Conservation (phyloP, 2,797 vertebrate species). For the Rhodeus uyekii region DNA sequence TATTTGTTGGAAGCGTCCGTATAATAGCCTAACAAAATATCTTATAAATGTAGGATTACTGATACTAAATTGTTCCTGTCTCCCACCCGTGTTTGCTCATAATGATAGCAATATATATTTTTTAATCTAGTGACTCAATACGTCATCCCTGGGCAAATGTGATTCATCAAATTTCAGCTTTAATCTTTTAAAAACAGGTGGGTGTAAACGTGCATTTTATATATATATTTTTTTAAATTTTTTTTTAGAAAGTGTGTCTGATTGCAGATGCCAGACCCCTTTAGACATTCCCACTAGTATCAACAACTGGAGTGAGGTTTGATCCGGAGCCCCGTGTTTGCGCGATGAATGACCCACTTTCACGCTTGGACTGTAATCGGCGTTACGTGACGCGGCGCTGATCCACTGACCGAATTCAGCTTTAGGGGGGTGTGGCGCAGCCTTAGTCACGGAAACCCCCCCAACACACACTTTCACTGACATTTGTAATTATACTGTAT, state of each 20-base stretch:
- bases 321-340: background rate
- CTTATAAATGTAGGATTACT: background rate
- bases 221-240: too few species aligned
- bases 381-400: slow-evolving; percentile 2
- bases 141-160: background rate
- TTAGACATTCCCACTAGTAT: background rate
- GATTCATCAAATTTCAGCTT: background rate
- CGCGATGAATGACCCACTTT: slow-evolving; percentile 2
- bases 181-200: background rate
- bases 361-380: background rate
- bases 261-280: background rate
- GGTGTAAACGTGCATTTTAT: too few species aligned
- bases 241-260: background rate
- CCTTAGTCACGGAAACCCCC: background rate
- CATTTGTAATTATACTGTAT: background rate
- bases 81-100: background rate
- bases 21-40: background rate
- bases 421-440: slow-evolving; percentile 5
- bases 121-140: background rate
- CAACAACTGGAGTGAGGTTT: background rate
- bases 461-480: too few species aligned
- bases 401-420: slow-evolving; percentile 29
- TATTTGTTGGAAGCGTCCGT: background rate
- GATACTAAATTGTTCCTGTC: background rate
- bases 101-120: background rate